Evolutionary conservation across 1,140 invertebrate genomes (phyloP).

Genomic region (Scaptomyza graminum): DNA sequence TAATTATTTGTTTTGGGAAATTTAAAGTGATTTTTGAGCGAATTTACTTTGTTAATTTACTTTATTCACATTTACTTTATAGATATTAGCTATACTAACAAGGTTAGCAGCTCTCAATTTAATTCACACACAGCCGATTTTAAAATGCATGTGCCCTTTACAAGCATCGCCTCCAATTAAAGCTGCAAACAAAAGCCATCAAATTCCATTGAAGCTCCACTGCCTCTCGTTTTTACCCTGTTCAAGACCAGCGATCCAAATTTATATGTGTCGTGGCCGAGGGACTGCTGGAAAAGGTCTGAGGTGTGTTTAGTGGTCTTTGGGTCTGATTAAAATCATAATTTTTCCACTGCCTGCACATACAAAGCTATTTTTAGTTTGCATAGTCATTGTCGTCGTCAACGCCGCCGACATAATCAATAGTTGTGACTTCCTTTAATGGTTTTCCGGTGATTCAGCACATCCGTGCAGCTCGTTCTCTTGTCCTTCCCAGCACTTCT

Average conservation of each 20-base stretch:
- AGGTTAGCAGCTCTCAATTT: no score
- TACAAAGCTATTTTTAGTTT: constrained; percentile 62
- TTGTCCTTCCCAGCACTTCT: constrained; percentile 17
- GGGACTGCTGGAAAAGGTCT: constrained; percentile 18
- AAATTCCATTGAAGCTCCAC: constrained; percentile 51
- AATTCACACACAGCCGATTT: not conserved
- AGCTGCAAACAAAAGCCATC: constrained; percentile 57
- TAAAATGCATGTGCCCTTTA: constrained; percentile 15
- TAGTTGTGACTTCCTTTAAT: constrained; percentile 77
- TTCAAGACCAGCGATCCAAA: constrained; percentile 35
- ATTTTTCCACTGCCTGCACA: constrained; percentile 66
- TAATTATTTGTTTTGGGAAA: no score
- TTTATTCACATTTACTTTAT: no score
- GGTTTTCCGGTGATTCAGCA: constrained; percentile 76
- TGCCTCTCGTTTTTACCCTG: constrained; percentile 1
- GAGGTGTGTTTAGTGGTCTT: not conserved
- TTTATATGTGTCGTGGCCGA: constrained; percentile 53
- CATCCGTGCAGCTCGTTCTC: constrained; percentile 33
- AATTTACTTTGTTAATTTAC: no score
- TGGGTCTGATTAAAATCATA: constrained; percentile 54
- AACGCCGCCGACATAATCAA: constrained; percentile 63
- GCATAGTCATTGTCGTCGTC: constrained; percentile 1
- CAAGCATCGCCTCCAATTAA: constrained; percentile 48
- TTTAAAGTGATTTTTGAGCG: no score
- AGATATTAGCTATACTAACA: no score